phyloP scores from a whole-genome alignment of 2,113 vertebrate species.

The Bubo blakistoni region DNA sequence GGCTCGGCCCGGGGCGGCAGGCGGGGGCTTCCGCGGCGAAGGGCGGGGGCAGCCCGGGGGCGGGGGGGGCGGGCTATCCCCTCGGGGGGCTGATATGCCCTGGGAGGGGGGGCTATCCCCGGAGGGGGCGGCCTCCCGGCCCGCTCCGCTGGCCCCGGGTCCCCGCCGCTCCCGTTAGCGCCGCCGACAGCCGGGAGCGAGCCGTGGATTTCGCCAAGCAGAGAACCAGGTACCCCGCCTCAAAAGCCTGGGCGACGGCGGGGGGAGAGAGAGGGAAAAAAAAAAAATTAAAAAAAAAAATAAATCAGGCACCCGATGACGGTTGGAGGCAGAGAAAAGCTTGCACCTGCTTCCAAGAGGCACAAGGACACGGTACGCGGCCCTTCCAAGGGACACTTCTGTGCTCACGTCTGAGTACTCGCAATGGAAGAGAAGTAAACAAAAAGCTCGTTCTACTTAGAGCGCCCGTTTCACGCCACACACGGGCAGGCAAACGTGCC shows the following conservation, averaged over 20 bases:
- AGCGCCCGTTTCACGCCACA: fast-evolving
- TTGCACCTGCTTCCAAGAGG: background rate
- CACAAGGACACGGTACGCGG: fast-evolving
- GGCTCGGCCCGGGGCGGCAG: background rate
- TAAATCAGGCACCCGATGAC: too few relatives aligned
- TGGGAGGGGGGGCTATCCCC: too few relatives aligned
- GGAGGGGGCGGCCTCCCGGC: too few relatives aligned
- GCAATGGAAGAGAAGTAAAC: fast-evolving
- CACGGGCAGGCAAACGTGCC: background rate
- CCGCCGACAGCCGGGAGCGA: fast-evolving
- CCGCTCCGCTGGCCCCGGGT: too few relatives aligned
- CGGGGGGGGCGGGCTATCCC: too few relatives aligned
- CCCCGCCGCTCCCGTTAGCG: background rate
- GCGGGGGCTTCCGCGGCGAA: too few relatives aligned
- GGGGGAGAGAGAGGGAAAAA: background rate
- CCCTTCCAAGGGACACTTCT: fast-evolving
- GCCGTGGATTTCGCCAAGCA: fast-evolving
- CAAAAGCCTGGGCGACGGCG: background rate
- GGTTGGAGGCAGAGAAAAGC: background rate
- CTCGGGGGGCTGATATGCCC: too few relatives aligned
- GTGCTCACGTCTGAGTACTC: background rate
- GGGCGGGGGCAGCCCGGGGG: too few relatives aligned
- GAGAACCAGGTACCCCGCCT: fast-evolving
- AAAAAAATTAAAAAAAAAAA: background rate
- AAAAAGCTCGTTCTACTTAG: fast-evolving